A percentile compares a stretch with the other conserved stretches of the same genome.
phyloP scores from a whole-genome alignment of 37 sponge, comb jelly and placozoan species.

The Axinella damicornis region DNA sequence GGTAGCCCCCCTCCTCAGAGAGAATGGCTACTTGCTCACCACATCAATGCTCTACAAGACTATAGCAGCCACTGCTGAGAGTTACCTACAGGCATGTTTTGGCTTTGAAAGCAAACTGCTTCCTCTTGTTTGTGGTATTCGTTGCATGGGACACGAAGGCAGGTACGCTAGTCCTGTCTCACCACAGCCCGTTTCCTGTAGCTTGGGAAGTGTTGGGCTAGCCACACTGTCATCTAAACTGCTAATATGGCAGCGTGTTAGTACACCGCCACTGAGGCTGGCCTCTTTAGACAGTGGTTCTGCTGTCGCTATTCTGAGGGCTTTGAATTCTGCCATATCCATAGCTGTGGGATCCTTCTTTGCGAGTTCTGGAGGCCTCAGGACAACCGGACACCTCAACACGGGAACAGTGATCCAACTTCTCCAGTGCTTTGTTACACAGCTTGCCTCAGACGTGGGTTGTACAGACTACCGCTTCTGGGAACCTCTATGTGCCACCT shows the following conservation, averaged over 20 bases:
- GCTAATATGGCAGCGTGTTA: conserved; percentile 23
- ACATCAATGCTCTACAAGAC: not conserved
- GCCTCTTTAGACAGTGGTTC: too few species aligned
- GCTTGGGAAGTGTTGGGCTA: not conserved
- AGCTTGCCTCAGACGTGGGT: not conserved
- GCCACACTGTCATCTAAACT: not conserved
- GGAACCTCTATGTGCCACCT: conserved; percentile 8
- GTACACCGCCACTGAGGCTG: not conserved
- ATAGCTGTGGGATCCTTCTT: too few species aligned
- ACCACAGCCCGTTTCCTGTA: not conserved
- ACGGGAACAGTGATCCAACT: not conserved
- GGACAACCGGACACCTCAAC: too few species aligned
- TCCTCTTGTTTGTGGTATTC: conserved; percentile 34
- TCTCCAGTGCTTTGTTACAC: not conserved
- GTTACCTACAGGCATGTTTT: conserved; percentile 12
- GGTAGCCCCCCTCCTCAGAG: conserved; percentile 36
- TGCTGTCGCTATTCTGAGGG: too few species aligned
- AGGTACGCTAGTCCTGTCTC: not conserved
- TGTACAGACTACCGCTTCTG: not conserved
- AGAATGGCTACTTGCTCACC: conserved; percentile 20
- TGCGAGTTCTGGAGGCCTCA: too few species aligned
- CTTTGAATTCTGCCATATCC: too few species aligned
- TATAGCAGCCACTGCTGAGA: not conserved
- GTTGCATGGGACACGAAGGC: conserved; percentile 40
- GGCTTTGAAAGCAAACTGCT: conserved; percentile 25